These are phyloP conservation scores for Heliothis subflexa DNA, from an alignment of 1,140 invertebrate genomes.

Conservation along the genomic window DNA sequence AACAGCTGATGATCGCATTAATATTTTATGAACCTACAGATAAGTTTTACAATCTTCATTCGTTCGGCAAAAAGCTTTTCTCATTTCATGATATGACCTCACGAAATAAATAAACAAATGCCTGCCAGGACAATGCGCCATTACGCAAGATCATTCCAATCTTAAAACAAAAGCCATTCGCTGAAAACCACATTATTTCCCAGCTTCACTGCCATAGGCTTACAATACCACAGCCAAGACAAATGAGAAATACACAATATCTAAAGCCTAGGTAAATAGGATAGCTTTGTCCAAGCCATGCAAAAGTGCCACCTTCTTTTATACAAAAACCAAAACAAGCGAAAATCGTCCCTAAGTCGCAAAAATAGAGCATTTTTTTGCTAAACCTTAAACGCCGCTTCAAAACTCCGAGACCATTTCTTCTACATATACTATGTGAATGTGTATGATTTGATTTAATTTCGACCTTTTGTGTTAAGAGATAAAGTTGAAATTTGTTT, in stretches of 20 bases:
- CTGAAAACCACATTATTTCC: conserved; percentile 55
- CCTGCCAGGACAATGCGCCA: not conserved
- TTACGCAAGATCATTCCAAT: conserved; percentile 24
- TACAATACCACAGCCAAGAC: conserved; percentile 81
- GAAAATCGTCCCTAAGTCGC: conserved; percentile 61
- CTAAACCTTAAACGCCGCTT: conserved; percentile 61
- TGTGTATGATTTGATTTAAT: conserved; percentile 53
- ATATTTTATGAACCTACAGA: not conserved
- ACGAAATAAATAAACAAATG: not conserved
- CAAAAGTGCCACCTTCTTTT: conserved; percentile 79
- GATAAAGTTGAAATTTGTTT: conserved; percentile 64
- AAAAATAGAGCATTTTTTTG: conserved; percentile 68
- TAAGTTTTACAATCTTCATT: not conserved
- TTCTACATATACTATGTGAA: conserved; percentile 76
- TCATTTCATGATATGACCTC: not conserved
- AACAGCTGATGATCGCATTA: no score
- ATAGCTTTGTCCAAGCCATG: conserved; percentile 70
- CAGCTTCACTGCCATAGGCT: conserved; percentile 48
- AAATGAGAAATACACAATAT: conserved; percentile 84
- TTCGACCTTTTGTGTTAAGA: conserved; percentile 52
- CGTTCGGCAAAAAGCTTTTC: not conserved
- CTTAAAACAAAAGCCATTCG: conserved; percentile 49
- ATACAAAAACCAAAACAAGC: conserved; percentile 62
- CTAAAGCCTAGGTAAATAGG: conserved; percentile 79
- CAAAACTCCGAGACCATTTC: conserved; percentile 77